Conservation (phyloP, 2,113 vertebrate species). For the Catharus minimus region DNA sequence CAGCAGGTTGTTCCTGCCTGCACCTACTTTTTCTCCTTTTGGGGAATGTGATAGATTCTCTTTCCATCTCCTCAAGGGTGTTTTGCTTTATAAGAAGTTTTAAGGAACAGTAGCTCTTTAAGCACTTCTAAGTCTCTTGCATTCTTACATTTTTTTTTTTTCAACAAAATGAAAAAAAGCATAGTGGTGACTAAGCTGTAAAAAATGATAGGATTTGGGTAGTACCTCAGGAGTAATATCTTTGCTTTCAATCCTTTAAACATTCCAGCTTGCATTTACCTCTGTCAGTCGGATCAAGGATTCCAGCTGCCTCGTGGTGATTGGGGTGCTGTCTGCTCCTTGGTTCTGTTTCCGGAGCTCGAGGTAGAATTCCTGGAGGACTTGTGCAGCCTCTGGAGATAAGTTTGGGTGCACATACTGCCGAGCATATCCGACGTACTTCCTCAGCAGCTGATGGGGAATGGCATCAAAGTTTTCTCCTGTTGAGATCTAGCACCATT, state of each 20-base stretch:
- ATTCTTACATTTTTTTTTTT: background rate
- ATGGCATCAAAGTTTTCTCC: constrained; percentile 87
- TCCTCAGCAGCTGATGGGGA: constrained; percentile 89
- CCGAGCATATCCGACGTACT: constrained; percentile 93
- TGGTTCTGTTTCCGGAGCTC: constrained; percentile 90
- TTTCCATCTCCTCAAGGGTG: background rate
- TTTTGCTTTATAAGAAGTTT: background rate
- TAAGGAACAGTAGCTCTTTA: background rate
- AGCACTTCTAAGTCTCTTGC: background rate
- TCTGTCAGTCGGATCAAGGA: constrained; percentile 93
- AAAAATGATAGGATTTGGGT: background rate
- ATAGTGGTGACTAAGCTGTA: background rate
- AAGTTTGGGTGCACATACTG: constrained; percentile 89
- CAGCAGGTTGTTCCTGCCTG: background rate
- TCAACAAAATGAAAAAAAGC: background rate
- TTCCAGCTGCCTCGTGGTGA: constrained; percentile 95
- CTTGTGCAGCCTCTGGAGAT: constrained; percentile 86
- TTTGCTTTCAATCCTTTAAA: background rate
- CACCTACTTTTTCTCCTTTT: background rate
- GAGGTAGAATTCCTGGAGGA: constrained; percentile 93
- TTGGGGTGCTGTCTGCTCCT: constrained; percentile 85
- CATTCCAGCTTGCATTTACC: constrained; percentile 62
- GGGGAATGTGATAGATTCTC: background rate
- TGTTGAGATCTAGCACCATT: constrained; percentile 74
- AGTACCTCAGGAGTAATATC: background rate